These are phyloP conservation scores for Dryobates pubescens DNA, from an alignment of 2,797 vertebrate genomes.

Conservation along the genomic window DNA sequence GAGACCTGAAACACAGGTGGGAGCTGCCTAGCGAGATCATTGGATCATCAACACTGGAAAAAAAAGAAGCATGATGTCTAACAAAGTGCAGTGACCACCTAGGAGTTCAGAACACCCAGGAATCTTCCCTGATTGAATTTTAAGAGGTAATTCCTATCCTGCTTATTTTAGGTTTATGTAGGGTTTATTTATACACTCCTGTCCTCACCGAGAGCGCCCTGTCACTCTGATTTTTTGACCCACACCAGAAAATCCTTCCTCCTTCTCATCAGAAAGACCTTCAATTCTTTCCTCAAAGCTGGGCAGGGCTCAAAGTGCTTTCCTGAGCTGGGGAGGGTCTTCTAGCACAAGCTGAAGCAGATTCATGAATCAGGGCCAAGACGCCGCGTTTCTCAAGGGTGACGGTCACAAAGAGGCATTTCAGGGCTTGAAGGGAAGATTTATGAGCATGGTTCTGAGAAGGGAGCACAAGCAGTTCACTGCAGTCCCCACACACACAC, in stretches of 20 bases:
- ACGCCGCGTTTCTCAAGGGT: slow-evolving; percentile 45
- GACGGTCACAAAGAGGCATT: slow-evolving; percentile 69
- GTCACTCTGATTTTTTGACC: slow-evolving; percentile 39
- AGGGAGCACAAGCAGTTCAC: slow-evolving; percentile 63
- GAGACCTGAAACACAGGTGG: not conserved
- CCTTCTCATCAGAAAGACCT: not conserved
- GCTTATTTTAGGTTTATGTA: slow-evolving; percentile 55
- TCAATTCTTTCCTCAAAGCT: slow-evolving; percentile 4
- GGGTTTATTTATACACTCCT: slow-evolving; percentile 29
- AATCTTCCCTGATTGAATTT: not conserved
- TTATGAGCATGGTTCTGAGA: slow-evolving; percentile 33
- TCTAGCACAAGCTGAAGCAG: slow-evolving; percentile 14
- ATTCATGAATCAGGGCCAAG: slow-evolving; percentile 21
- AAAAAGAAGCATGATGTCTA: not conserved
- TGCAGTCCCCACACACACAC: not conserved
- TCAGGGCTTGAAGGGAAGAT: slow-evolving; percentile 58
- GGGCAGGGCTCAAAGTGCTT: not conserved
- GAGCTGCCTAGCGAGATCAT: not conserved
- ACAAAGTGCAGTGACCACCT: not conserved
- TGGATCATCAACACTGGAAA: fast-evolving
- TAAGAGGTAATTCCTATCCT: slow-evolving; percentile 21
- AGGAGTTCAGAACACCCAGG: slow-evolving; percentile 28
- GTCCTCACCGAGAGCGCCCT: not conserved
- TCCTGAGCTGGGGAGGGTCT: not conserved
- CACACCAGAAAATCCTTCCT: not conserved